Evolutionary conservation across 1,140 invertebrate genomes (phyloP).

Genomic region (Heliconius hermathena): DNA sequence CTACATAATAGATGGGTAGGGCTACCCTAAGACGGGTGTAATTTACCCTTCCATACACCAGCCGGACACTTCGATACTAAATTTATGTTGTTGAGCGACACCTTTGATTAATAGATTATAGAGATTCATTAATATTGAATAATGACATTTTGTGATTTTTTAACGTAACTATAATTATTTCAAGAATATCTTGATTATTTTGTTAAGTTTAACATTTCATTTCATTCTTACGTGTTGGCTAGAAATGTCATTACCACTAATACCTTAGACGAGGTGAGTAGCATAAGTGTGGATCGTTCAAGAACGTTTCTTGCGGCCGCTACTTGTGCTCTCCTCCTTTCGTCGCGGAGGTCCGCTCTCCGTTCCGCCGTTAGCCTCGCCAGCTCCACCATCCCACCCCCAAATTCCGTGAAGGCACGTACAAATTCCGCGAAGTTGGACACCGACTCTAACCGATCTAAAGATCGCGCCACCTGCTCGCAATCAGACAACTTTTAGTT

Average conservation of each 20-base stretch:
- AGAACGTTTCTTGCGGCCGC: conserved; percentile 96
- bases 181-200: too few relatives aligned
- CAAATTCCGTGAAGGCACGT: conserved; percentile 98
- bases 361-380: conserved; percentile 94
- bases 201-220: too few relatives aligned
- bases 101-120: conserved; percentile 50
- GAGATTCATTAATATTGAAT: conserved; percentile 26
- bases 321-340: conserved; percentile 97
- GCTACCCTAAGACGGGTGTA: conserved; percentile 49
- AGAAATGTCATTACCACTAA: conserved; percentile 25
- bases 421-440: conserved; percentile 99
- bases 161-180: too few relatives aligned
- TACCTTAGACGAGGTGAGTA: conserved; percentile 98
- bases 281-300: conserved; percentile 98
- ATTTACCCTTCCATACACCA: conserved; percentile 52
- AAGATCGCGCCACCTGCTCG: conserved; percentile 87
- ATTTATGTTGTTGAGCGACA: conserved; percentile 55
- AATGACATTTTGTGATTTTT: not conserved
- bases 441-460: conserved; percentile 95
- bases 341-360: conserved; percentile 96
- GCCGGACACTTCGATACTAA: conserved; percentile 50
- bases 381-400: conserved; percentile 98
- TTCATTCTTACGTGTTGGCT: not conserved
- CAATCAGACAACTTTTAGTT: conserved; percentile 29
- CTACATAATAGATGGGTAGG: conserved; percentile 65